Evolutionary conservation across 2,797 vertebrate genomes (phyloP), one percentile per base, ranked within the genome.

Genomic region (Sciurus carolinensis): DNA sequence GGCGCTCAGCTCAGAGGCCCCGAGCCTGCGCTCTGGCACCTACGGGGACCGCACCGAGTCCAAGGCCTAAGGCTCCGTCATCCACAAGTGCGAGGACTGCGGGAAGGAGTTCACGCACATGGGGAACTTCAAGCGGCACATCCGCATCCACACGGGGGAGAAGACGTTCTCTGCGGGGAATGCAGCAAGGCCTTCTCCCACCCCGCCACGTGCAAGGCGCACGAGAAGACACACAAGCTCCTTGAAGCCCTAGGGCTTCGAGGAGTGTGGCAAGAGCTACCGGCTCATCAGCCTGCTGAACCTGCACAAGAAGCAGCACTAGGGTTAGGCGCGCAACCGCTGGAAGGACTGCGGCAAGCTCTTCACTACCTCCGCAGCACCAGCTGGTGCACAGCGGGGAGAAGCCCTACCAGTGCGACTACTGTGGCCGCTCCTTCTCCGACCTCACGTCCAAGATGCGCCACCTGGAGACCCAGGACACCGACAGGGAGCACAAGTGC

Each of bases 91-190:
- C 4, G 99, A 99, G 99, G 99, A 99, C 98, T 99, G 99, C 1
- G 99, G 99, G 44, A 99, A 99, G 98, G n/a, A n/a, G n/a, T 99
- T 99, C 97, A 99, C 99, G 0, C 99, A 99, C 98, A 99, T 99
- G 0, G 99, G 99, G 1, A 99, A 99, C 97, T 99, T 99, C 98
- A 99, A 99, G 98, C 98, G 99, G 54, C 99, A 99, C 98, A 99
- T 99, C 98, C 99, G 99, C 3, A 99, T 99, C 98, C 99, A 99
- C 99, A 99, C 99, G 0, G 99, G 99, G 0, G 99, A 99, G 98
- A 99, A 99, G 87, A 99, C 99, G 0, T 99, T 99, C 98, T 99
- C 99, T 99, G 99, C 98, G 98, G 99, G 22, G 99, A 99, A 97
- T 99, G 99, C 95, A 99, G 98, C 98, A 99, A 99, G 93, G 99